Base-by-base conservation (phyloP, 2,888 invertebrate genomes). In the Shargacucullia verbasci region DNA sequence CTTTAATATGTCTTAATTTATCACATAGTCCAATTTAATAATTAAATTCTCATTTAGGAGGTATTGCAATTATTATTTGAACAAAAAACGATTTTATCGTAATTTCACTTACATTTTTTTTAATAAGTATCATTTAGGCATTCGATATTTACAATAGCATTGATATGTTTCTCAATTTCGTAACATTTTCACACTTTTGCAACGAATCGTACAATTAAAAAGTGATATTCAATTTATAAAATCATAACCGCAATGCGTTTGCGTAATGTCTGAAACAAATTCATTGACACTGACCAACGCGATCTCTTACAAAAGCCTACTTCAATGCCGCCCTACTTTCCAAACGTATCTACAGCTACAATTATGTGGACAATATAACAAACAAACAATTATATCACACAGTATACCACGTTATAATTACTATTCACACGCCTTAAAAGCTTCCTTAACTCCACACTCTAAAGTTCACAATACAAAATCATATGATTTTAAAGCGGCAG, bases 251-350 rank as follows among this genome's bases (percentile, higher is more conserved):
- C 58, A 56, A 55, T 53, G 8, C 41, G 43, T 71, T 89, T 90
- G 83, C 86, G 82, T 85, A 89, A 89, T 59, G 59, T 78, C 84
- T 88, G 88, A 84, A 84, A 87, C 89, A 87, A 91, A 92, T 92
- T 88, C 87, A 88, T 89, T 92, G 91, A 88, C 92, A 91, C 88
- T 90, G 91, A 87, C 89, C 91, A 89, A 82, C 73, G 81, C 79
- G 83, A 87, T 82, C 84, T 81, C 82, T 91, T 91, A 87, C 91
- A 91, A 91, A 86, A 89, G 88, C 87, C 88, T 86, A 86, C 83
- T 81, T 92, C 92, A 93, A 92, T 92, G 92, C 83, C 89, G 92
- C 85, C 91, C 93, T 82, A 93, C 93, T 94, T 94, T 93, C 91
- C 86, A 88, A 86, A 82, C 59, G 84, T 84, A 76, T 76, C 76